A percentile compares a stretch with the other conserved stretches of the same genome.
Conservation (phyloP, 2,888 invertebrate genomes). For the Pseudeuparius sepicola region DNA sequence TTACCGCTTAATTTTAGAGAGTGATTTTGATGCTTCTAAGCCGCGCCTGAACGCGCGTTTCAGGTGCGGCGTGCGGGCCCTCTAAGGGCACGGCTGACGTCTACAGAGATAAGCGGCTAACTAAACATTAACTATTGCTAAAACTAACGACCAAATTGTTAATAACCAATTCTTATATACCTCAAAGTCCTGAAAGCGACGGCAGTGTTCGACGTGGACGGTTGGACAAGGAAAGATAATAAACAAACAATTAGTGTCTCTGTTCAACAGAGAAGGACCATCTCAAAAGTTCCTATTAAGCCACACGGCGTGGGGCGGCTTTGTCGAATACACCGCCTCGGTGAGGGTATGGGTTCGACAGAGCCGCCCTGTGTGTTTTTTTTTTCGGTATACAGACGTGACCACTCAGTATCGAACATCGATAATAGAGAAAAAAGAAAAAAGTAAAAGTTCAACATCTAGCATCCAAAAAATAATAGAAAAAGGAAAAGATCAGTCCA, state of each 20-base stretch:
- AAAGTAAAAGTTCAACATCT: constrained; percentile 34
- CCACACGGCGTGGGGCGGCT: neutral
- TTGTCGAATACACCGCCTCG: too few relatives aligned
- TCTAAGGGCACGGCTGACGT: constrained; percentile 32
- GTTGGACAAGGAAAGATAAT: constrained; percentile 42
- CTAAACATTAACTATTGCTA: constrained; percentile 39
- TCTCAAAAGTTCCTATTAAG: constrained; percentile 81
- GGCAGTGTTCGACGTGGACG: constrained; percentile 54
- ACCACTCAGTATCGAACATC: constrained; percentile 37
- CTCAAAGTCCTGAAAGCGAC: constrained; percentile 75
- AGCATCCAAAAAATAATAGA: constrained; percentile 33
- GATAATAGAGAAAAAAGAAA: constrained; percentile 29
- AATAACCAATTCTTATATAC: constrained; percentile 46
- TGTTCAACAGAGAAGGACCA: constrained; percentile 63
- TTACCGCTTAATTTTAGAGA: too few relatives aligned
- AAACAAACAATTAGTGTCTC: constrained; percentile 52
- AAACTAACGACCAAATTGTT: constrained; percentile 37
- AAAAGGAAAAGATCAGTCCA: constrained; percentile 14
- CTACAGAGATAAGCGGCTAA: constrained; percentile 40
- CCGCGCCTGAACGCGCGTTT: too few relatives aligned
- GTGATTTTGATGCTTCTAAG: too few relatives aligned
- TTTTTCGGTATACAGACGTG: constrained; percentile 32
- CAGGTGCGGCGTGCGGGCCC: too few relatives aligned
- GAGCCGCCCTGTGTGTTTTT: too few relatives aligned
- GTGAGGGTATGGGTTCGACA: too few relatives aligned